A percentile compares a stretch with the other conserved stretches of the same genome.
phyloP scores from a whole-genome alignment of 1,140 invertebrate species.

The Holotrichia oblita region DNA sequence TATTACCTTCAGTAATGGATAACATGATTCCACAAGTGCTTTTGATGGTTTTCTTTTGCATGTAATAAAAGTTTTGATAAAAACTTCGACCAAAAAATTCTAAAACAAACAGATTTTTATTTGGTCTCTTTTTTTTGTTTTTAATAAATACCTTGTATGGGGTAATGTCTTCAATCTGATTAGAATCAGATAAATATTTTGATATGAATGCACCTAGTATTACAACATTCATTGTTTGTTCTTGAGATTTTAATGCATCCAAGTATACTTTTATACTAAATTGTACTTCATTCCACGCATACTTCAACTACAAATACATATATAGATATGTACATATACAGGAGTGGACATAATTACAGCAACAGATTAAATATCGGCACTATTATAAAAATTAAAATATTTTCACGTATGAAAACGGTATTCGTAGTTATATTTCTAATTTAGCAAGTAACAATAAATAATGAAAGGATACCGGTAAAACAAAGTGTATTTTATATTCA shows the following conservation, averaged over 20 bases:
- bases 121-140: conserved; percentile 7
- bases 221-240: conserved; percentile 53
- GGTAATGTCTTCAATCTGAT: neutral
- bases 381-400: too few species aligned
- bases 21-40: conserved; percentile 72
- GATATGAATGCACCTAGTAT: conserved; percentile 53
- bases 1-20: conserved; percentile 71
- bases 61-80: conserved; percentile 83
- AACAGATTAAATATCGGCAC: too few species aligned
- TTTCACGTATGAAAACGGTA: too few species aligned
- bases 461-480: too few species aligned
- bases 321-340: neutral
- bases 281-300: conserved; percentile 53
- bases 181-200: conserved; percentile 48
- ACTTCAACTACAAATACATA: conserved; percentile 49
- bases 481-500: too few species aligned
- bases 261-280: conserved; percentile 56
- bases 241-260: conserved; percentile 52
- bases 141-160: conserved; percentile 15
- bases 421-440: too few species aligned
- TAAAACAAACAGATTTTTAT: conserved; percentile 58
- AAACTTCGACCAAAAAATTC: conserved; percentile 74
- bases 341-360: too few species aligned
- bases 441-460: too few species aligned
- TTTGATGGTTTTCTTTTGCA: conserved; percentile 79